Conservation (phyloP, 2,113 vertebrate genomes). For the Peucedramus taeniatus region DNA sequence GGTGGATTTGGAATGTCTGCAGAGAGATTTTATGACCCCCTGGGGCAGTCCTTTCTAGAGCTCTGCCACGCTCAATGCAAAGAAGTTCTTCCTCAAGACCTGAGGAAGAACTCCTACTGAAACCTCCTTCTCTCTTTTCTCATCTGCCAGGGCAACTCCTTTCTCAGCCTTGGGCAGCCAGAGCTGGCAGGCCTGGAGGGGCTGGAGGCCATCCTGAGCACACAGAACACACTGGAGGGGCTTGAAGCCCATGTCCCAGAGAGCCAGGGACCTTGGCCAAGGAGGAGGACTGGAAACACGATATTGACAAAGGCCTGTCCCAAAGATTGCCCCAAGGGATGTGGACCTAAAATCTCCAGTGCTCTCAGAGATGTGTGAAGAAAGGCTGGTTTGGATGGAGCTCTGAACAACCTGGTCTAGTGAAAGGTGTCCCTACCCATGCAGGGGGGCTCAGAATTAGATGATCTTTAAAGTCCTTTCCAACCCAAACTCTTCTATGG, state of each 20-base stretch:
- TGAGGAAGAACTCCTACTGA: background rate
- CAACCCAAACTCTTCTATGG: background rate
- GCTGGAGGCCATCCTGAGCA: background rate
- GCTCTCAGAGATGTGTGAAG: background rate
- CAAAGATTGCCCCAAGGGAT: background rate
- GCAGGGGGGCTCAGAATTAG: background rate
- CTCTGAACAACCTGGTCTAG: background rate
- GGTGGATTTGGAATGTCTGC: background rate
- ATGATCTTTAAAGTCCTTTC: background rate
- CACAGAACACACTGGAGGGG: fast-evolving
- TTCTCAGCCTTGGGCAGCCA: background rate
- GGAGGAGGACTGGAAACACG: background rate
- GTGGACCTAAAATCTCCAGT: background rate
- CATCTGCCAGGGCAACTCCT: background rate
- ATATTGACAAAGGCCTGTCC: background rate
- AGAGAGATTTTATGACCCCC: fast-evolving
- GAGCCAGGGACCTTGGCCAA: fast-evolving
- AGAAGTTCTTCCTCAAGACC: background rate
- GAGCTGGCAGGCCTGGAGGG: background rate
- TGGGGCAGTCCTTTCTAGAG: background rate
- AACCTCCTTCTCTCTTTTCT: background rate
- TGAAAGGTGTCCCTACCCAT: background rate
- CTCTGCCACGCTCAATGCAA: background rate
- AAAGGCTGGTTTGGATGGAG: background rate
- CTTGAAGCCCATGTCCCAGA: no score